Conservation (phyloP, 30 jellyfish, hydroid and myxozoan genomes). For the Morbakka virulenta region DNA sequence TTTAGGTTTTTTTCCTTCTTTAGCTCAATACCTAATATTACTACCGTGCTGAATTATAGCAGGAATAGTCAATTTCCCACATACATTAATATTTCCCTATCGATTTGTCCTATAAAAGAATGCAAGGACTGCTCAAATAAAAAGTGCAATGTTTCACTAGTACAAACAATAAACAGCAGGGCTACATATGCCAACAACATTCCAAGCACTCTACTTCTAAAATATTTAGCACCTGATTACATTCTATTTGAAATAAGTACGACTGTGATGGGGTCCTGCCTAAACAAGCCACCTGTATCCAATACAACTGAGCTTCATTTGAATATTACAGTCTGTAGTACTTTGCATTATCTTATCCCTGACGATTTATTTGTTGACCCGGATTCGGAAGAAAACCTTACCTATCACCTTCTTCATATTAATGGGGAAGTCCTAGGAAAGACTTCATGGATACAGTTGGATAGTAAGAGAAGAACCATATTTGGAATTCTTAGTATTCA, state of each 20-base stretch:
- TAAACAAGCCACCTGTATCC: not conserved
- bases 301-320: not conserved
- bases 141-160: not conserved
- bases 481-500: slow-evolving; percentile 37
- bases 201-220: not conserved
- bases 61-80: not conserved
- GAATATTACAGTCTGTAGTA: not conserved
- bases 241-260: no score
- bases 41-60: not conserved
- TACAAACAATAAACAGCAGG: not conserved
- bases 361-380: not conserved
- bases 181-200: not conserved
- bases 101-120: not conserved
- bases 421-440: slow-evolving; percentile 9
- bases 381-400: not conserved
- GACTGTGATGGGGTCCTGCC: not conserved
- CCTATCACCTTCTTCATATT: not conserved
- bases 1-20: no score
- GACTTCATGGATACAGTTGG: slow-evolving; percentile 81
- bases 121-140: no score
- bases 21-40: not conserved
- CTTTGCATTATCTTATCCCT: not conserved
- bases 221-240: not conserved
- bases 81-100: not conserved
- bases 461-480: slow-evolving; percentile 13